These are phyloP conservation scores for Siniperca chuatsi DNA, from an alignment of 2,113 vertebrate species.

Conservation along the genomic window DNA sequence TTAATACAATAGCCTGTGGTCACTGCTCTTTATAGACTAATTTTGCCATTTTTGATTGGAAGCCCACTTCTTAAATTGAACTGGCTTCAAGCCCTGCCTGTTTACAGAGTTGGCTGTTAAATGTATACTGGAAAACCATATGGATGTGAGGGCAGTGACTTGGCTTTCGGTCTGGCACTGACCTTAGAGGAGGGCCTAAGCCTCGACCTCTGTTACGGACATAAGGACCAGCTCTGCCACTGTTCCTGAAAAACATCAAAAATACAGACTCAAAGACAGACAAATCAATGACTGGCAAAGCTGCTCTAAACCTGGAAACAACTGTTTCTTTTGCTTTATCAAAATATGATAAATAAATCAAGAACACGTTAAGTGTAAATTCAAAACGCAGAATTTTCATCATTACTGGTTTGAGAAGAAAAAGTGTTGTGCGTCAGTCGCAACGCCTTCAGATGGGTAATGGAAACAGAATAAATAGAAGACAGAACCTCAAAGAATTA, in stretches of 20 bases:
- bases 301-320: neutral
- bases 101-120: neutral
- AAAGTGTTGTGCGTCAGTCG: neutral
- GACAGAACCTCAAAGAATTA: slow-evolving; percentile 27
- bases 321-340: neutral
- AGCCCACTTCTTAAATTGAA: neutral
- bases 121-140: neutral
- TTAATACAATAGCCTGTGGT: neutral
- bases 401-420: slow-evolving; percentile 1
- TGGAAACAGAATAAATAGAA: slow-evolving; percentile 41
- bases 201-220: slow-evolving; percentile 60
- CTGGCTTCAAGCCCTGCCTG: neutral
- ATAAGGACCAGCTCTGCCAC: slow-evolving; percentile 47
- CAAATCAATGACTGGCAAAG: neutral
- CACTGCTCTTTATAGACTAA: neutral
- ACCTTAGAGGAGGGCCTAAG: slow-evolving; percentile 43
- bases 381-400: neutral
- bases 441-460: neutral
- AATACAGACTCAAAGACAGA: neutral
- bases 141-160: slow-evolving; percentile 3
- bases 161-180: slow-evolving; percentile 11
- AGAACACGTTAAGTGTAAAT: neutral
- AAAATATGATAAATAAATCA: neutral
- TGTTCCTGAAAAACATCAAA: slow-evolving; percentile 58
- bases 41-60: neutral